Evolutionary conservation across 1,140 invertebrate species (phyloP).

Genomic region (Musca vetustissima): DNA sequence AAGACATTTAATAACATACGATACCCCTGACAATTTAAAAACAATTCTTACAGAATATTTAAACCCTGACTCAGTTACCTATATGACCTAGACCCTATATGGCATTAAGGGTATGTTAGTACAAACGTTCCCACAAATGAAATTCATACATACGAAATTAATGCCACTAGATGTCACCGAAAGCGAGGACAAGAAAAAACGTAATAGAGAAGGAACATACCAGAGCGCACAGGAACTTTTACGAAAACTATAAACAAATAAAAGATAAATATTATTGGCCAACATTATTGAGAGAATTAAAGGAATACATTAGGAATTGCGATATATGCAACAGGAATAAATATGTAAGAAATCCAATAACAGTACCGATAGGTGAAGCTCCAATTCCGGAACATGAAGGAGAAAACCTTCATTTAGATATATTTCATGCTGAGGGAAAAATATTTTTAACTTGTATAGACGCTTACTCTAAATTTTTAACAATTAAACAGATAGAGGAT

Average conservation of each 20-base stretch:
- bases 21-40: not conserved
- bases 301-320: conserved; percentile 26
- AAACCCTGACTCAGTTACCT: not conserved
- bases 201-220: conserved; percentile 24
- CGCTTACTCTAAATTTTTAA: conserved; percentile 26
- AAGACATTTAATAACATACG: not conserved
- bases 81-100: conserved; percentile 11
- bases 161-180: conserved; percentile 1
- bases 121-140: not conserved
- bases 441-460: conserved; percentile 2
- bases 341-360: not conserved
- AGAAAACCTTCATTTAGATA: not conserved
- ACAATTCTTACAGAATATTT: conserved; percentile 5
- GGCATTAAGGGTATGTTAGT: conserved; percentile 6
- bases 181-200: conserved; percentile 14
- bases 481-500: conserved; percentile 29
- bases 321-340: conserved; percentile 13
- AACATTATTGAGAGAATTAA: conserved; percentile 10
- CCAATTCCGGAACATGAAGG: not conserved
- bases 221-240: conserved; percentile 26
- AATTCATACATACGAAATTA: not conserved
- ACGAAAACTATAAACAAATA: conserved; percentile 23
- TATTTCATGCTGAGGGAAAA: not conserved
- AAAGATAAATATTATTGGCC: conserved; percentile 26
- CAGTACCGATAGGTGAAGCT: not conserved